phyloP scores from a whole-genome alignment of 2,797 vertebrate species.

The Crenuchus spilurus region DNA sequence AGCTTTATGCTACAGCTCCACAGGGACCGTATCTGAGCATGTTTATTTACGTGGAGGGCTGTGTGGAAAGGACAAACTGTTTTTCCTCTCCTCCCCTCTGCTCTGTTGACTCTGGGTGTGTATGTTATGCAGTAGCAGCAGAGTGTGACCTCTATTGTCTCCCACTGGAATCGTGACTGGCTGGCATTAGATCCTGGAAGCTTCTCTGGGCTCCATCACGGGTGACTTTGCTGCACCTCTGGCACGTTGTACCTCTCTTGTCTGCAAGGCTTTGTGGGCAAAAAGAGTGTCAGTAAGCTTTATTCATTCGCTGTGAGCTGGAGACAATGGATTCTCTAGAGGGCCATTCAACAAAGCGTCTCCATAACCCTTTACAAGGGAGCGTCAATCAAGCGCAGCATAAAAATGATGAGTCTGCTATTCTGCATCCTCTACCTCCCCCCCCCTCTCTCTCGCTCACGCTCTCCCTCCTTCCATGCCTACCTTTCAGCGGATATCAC shows the following conservation, averaged over 20 bases:
- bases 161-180: constrained; percentile 30
- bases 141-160: constrained; percentile 40
- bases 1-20: not conserved
- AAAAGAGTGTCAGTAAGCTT: constrained; percentile 33
- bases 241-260: constrained; percentile 3
- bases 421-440: not conserved
- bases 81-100: constrained; percentile 5
- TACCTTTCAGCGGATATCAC: not conserved
- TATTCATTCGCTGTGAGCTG: constrained; percentile 36
- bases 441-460: not conserved
- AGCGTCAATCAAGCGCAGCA: constrained; percentile 41
- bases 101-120: constrained; percentile 18
- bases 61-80: constrained; percentile 20
- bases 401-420: constrained; percentile 39
- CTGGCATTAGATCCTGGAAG: constrained; percentile 17
- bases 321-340: constrained; percentile 37
- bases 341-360: constrained; percentile 44
- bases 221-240: constrained; percentile 43
- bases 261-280: constrained; percentile 11
- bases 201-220: constrained; percentile 37
- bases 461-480: not conserved
- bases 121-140: constrained; percentile 22
- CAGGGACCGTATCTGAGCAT: not conserved
- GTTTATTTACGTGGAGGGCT: constrained; percentile 9
- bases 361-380: constrained; percentile 29